Evolutionary conservation across 2,888 invertebrate species (phyloP).

Genomic region (Pachymerium ferrugineum): DNA sequence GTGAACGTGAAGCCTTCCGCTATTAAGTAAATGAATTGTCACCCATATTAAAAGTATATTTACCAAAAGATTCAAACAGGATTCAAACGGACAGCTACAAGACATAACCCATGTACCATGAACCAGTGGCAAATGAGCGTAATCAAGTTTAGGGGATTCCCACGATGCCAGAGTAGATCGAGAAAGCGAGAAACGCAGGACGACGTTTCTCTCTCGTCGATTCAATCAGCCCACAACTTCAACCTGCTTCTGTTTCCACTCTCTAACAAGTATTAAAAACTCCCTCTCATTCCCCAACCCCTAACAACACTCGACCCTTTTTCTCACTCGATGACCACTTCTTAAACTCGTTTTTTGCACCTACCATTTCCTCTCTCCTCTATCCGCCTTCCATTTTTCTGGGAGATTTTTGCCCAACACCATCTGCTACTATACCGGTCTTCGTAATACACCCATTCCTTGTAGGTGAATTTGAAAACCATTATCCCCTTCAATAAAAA

Average conservation of each 20-base stretch:
- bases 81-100: background rate
- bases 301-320: background rate
- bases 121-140: constrained; percentile 1
- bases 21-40: no score
- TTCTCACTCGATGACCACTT: constrained; percentile 22
- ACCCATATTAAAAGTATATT: background rate
- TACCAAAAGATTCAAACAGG: background rate
- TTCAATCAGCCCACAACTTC: background rate
- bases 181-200: background rate
- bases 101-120: background rate
- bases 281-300: no score
- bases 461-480: background rate
- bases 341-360: constrained; percentile 5
- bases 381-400: background rate
- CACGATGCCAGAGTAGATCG: background rate
- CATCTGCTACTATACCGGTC: background rate
- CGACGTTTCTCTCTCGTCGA: background rate
- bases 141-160: constrained; percentile 27
- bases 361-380: background rate
- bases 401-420: background rate
- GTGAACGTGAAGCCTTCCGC: no score
- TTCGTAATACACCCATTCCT: no score
- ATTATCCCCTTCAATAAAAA: no score
- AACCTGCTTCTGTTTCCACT: constrained; percentile 23
- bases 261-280: constrained; percentile 23